phyloP scores from a whole-genome alignment of 2,888 invertebrate species.

The Monopis laevigella region DNA sequence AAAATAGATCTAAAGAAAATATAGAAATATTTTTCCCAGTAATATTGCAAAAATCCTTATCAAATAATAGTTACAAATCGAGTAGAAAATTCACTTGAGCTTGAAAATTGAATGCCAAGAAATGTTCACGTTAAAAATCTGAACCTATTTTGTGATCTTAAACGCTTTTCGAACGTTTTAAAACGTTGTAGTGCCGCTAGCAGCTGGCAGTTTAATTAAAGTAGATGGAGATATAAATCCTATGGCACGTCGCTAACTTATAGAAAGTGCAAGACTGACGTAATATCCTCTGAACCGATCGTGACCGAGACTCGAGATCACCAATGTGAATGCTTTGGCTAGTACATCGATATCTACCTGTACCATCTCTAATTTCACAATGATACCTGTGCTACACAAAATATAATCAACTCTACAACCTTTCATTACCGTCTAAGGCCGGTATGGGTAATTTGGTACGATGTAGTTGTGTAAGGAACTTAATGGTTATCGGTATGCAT shows the following conservation, averaged over 20 bases:
- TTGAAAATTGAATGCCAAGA: slow-evolving; percentile 1
- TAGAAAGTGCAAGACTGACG: slow-evolving; percentile 7
- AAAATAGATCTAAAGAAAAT: too few relatives aligned
- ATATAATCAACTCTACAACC: slow-evolving; percentile 6
- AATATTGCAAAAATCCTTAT: too few relatives aligned
- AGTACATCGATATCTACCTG: background rate
- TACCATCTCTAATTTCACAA: background rate
- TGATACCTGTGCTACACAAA: background rate
- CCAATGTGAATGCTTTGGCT: background rate
- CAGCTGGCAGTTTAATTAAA: slow-evolving; percentile 8
- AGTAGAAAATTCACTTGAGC: too few relatives aligned
- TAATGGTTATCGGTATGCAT: too few relatives aligned
- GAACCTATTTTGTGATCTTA: background rate
- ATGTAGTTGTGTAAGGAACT: too few relatives aligned
- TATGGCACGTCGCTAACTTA: slow-evolving; percentile 8
- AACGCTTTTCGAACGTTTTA: background rate
- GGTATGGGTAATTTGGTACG: too few relatives aligned
- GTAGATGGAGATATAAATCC: slow-evolving; percentile 6
- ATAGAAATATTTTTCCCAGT: too few relatives aligned
- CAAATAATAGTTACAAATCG: too few relatives aligned
- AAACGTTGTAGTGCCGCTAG: too few relatives aligned
- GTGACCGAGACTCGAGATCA: too few relatives aligned
- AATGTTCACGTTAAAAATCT: background rate
- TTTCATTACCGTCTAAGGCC: slow-evolving; percentile 1
- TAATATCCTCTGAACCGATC: too few relatives aligned